phyloP scores from a whole-genome alignment of 2,113 vertebrate genomes.

The Myiagra hebetior region DNA sequence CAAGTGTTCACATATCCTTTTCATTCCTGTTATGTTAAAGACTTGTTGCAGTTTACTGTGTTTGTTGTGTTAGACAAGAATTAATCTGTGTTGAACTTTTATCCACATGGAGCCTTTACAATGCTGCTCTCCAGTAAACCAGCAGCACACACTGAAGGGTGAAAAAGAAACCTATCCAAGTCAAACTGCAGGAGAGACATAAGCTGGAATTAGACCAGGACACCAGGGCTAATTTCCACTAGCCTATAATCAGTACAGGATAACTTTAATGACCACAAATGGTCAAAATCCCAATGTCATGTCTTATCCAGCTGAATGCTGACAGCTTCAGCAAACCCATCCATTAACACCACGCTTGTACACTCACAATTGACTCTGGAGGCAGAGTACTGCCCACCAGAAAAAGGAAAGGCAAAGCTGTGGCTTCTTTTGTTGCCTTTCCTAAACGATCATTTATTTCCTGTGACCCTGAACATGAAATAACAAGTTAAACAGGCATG shows the following conservation, averaged over 20 bases:
- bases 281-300: background rate
- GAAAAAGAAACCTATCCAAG: background rate
- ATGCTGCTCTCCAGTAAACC: background rate
- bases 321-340: background rate
- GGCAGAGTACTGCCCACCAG: background rate
- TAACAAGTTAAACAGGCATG: background rate
- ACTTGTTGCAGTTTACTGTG: background rate
- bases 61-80: background rate
- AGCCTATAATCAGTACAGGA: background rate
- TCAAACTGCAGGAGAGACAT: background rate
- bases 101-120: background rate
- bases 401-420: background rate
- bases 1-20: background rate
- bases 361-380: background rate
- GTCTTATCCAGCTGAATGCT: background rate
- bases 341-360: background rate
- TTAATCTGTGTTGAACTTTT: background rate
- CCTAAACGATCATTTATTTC: background rate
- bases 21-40: background rate
- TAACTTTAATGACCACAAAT: constrained; percentile 30
- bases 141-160: background rate
- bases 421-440: background rate
- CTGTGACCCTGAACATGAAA: background rate
- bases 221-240: background rate
- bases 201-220: background rate